These are phyloP conservation scores for Dryococelus australis DNA, from an alignment of 2,888 invertebrate species.

Conservation along the genomic window DNA sequence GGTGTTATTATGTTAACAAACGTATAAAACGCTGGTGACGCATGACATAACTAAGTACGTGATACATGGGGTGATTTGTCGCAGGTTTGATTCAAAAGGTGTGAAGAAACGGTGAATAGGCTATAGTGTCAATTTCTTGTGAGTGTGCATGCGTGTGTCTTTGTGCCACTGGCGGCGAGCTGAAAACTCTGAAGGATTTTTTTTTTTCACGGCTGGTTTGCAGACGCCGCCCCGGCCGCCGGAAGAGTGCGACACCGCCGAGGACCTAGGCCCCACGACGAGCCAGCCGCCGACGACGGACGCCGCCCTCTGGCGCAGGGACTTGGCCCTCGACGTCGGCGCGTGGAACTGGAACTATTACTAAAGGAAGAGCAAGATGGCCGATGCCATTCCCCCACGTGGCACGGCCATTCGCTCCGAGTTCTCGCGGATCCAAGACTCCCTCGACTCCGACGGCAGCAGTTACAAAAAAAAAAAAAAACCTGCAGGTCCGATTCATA, in stretches of 20 bases:
- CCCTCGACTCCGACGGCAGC: not conserved
- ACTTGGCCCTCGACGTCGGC: not conserved
- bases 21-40: no score
- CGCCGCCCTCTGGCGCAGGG: not conserved
- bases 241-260: not conserved
- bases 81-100: no score
- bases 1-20: no score
- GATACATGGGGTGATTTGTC: no score
- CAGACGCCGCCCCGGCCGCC: not conserved
- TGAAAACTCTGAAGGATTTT: not conserved
- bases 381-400: not conserved
- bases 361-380: not conserved
- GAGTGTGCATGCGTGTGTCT: not conserved
- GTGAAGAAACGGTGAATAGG: no score
- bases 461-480: not conserved
- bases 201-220: not conserved
- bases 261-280: not conserved
- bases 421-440: not conserved
- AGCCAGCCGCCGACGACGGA: not conserved
- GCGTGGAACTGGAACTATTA: conserved; percentile 8
- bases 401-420: no score
- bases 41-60: no score
- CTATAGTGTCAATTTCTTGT: not conserved
- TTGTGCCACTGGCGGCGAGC: not conserved
- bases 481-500: not conserved